Conservation (phyloP, 2,888 invertebrate genomes). For the Anoplius nigerrimus region DNA sequence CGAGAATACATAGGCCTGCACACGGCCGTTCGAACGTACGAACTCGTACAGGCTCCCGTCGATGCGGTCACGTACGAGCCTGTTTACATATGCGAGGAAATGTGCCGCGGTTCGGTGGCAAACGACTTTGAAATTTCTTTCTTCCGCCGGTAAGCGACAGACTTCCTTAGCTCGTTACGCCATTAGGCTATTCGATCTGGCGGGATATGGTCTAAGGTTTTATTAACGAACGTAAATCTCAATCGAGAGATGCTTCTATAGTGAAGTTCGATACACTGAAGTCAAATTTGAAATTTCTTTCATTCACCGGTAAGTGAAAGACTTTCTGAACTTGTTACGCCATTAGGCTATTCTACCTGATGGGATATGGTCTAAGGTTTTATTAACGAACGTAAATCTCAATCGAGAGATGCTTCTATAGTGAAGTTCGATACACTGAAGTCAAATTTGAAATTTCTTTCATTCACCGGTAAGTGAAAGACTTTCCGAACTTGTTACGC, state of each 20-base stretch:
- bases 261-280: too few species aligned
- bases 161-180: constrained; percentile 48
- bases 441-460: constrained; percentile 38
- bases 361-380: not conserved
- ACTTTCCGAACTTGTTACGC: constrained; percentile 47
- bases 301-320: constrained; percentile 48
- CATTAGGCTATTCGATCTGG: constrained; percentile 20
- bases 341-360: constrained; percentile 20
- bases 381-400: too few species aligned
- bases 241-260: too few species aligned
- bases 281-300: constrained; percentile 38
- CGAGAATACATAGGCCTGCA: too few species aligned
- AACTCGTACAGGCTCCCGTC: not conserved
- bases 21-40: too few species aligned
- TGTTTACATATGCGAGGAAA: not conserved
- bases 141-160: constrained; percentile 48
- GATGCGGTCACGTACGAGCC: not conserved
- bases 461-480: constrained; percentile 48
- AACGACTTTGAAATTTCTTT: constrained; percentile 37
- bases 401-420: too few species aligned
- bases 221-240: too few species aligned
- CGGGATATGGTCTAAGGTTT: not conserved
- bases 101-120: not conserved
- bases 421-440: too few species aligned
- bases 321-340: constrained; percentile 47